Percentiles rank a stretch among this genome's conserved stretches.
Evolutionary conservation across 2,113 vertebrate genomes (phyloP).

Genomic region (Propithecus coquereli): DNA sequence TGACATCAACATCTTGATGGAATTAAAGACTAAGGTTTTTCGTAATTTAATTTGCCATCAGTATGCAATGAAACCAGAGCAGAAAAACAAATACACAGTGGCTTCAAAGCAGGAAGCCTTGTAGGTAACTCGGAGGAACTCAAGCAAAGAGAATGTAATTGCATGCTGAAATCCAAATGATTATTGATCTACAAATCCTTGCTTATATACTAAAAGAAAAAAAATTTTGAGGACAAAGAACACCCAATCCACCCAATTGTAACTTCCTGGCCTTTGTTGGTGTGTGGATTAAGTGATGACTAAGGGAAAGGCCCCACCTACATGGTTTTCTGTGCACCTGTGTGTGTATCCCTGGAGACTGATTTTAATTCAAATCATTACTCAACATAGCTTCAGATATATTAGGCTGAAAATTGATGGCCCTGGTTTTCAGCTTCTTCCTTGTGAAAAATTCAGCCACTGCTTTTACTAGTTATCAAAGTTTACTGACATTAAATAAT

Average conservation of each 20-base stretch:
- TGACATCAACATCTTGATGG: constrained; percentile 44
- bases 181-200: constrained; percentile 50
- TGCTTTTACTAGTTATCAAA: neutral
- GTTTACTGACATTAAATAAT: neutral
- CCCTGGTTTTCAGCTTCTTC: neutral
- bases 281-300: neutral
- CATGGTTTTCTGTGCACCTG: neutral
- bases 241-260: neutral
- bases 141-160: constrained; percentile 56
- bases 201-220: constrained; percentile 12
- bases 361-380: constrained; percentile 19
- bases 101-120: constrained; percentile 17
- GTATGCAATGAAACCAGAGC: constrained; percentile 24
- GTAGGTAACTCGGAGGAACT: constrained; percentile 44
- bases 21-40: constrained; percentile 43
- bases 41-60: constrained; percentile 27
- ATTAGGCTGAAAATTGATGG: constrained; percentile 15
- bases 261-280: constrained; percentile 26
- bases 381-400: neutral
- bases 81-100: constrained; percentile 16
- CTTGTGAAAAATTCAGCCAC: neutral
- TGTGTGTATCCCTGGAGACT: neutral
- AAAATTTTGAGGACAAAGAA: constrained; percentile 11
- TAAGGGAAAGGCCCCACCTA: neutral
- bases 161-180: constrained; percentile 45